Conservation (phyloP, 2,113 vertebrate genomes). For the Ia io region DNA sequence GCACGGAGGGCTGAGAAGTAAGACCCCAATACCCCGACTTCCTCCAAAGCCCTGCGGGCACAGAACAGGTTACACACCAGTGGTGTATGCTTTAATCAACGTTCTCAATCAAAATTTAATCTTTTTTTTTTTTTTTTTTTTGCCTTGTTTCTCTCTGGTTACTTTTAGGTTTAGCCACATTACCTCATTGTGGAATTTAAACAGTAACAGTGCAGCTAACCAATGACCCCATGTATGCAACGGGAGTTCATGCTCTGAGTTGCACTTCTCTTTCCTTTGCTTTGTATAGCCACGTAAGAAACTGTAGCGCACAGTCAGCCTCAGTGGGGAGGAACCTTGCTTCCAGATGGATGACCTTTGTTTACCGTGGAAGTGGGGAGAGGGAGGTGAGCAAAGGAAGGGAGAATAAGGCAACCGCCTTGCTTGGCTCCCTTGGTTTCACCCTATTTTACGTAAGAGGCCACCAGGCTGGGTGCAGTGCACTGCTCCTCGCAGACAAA, state of each 20-base stretch:
- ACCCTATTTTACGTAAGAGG: not conserved
- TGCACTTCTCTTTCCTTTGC: not conserved
- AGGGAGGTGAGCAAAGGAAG: not conserved
- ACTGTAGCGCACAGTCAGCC: not conserved
- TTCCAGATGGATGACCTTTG: not conserved
- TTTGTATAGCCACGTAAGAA: not conserved
- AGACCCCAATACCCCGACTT: constrained; percentile 50
- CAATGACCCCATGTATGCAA: not conserved
- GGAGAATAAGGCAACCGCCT: not conserved
- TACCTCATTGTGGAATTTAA: not conserved
- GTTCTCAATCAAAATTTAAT: not conserved
- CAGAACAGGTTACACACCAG: not conserved
- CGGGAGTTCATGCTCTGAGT: not conserved
- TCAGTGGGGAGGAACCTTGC: not conserved
- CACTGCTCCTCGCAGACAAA: not conserved
- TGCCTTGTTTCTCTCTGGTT: not conserved
- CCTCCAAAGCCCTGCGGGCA: not conserved
- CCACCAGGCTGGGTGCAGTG: not conserved
- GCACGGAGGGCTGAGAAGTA: constrained; percentile 81
- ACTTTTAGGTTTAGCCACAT: not conserved
- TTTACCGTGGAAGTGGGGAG: not conserved
- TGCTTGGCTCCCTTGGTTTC: not conserved
- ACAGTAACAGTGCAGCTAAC: not conserved
- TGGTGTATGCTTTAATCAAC: not conserved
- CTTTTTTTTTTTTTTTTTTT: not conserved